Evolutionary conservation across 2,797 vertebrate species (phyloP), one percentile per base, ranked within the genome.

Genomic region (Sternarchorhynchus goeldii): DNA sequence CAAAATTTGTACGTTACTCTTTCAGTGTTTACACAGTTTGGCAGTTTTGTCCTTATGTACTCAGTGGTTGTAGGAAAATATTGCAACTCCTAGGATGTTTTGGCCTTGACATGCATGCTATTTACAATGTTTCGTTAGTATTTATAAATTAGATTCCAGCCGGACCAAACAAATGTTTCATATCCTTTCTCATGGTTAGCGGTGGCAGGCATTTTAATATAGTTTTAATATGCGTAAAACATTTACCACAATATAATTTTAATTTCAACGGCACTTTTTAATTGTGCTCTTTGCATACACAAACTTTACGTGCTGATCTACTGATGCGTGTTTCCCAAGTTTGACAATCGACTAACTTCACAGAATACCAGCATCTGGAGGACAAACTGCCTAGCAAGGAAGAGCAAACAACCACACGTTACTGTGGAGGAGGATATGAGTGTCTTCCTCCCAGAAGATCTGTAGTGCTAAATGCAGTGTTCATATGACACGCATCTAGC

Each of bases 361-460:
- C 56, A 63, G 58, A 67, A 65, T 25, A 29, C 12, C 10, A 31
- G 5, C 36, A 41, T 73, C 31, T 34, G 39, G 67, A 68, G 45
- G 10, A 69, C 70, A 62, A 67, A 63, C 39, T 17, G 64, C 39
- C 64, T 41, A 1, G 6, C 20, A 16, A 78, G 67, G 58, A 80
- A 64, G 73, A 73, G 64, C 59, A 45, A 41, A 32, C 18, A 58
- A 45, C 55, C 60, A 32, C 36, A 57, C 29, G 58, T 62, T 39
- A 75, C 55, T 65, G 20, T 16, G n/a, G 17, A 73, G 25, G 36
- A 72, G 82, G 82, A 86, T 86, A 75, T 73, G 81, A 76, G 75
- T 71, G 58, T 73, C 77, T 83, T 86, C 83, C 86, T 84, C 78
- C 73, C 80, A 50, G 56, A 63, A 58, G 69, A 64, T 45, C 31